These are phyloP conservation scores for Lontra canadensis DNA, from an alignment of 2,113 vertebrate species.

Conservation along the genomic window DNA sequence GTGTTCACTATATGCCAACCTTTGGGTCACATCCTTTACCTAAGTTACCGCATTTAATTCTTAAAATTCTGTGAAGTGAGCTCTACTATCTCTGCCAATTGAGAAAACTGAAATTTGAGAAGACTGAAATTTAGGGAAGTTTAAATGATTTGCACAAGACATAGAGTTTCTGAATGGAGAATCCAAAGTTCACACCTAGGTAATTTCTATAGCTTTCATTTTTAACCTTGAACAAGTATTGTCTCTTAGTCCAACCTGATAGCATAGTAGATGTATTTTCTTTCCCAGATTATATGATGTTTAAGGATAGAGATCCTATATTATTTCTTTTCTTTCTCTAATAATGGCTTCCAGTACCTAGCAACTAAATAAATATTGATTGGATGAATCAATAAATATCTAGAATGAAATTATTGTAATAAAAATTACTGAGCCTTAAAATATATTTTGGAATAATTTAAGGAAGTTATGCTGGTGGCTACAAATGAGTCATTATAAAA, in stretches of 20 bases:
- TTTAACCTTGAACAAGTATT: not conserved
- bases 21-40: not conserved
- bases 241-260: not conserved
- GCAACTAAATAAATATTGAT: not conserved
- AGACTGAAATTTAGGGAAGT: not conserved
- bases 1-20: not conserved
- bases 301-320: not conserved
- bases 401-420: conserved; percentile 7
- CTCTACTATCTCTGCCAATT: not conserved
- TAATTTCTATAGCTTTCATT: not conserved
- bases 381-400: not conserved
- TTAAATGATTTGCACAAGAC: not conserved
- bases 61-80: not conserved
- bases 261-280: not conserved
- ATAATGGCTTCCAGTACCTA: not conserved
- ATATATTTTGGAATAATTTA: conserved; percentile 30
- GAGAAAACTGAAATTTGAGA: conserved; percentile 16
- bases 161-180: not conserved
- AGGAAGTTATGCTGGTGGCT: not conserved
- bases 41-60: not conserved
- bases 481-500: not conserved
- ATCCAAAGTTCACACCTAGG: not conserved
- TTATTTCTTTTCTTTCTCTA: conserved; percentile 2
- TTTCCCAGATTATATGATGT: not conserved
- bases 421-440: not conserved